These are phyloP conservation scores for Calidris pugnax DNA, from an alignment of 2,113 vertebrate genomes.

Conservation along the genomic window DNA sequence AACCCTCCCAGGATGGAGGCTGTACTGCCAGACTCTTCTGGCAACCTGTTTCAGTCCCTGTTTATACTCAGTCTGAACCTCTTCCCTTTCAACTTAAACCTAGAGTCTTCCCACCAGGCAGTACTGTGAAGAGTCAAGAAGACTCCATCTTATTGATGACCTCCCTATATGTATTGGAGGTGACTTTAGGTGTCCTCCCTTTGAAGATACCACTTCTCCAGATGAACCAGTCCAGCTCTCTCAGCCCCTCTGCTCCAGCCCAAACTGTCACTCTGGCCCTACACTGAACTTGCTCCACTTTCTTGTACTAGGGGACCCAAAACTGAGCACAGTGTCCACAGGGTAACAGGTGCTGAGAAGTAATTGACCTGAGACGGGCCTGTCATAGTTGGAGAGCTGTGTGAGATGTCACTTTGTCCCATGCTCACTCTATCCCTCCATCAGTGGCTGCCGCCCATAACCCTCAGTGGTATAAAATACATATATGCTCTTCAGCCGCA, in stretches of 20 bases:
- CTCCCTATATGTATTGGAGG: background rate
- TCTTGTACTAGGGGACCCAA: background rate
- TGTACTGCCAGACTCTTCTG: background rate
- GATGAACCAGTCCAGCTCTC: background rate
- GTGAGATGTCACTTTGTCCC: background rate
- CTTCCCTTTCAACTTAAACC: background rate
- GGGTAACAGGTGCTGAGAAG: background rate
- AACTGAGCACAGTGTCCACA: background rate
- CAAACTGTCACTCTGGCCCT: background rate
- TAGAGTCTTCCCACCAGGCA: background rate
- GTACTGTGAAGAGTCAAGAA: background rate
- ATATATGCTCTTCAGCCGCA: background rate
- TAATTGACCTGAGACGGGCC: background rate
- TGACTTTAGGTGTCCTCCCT: background rate
- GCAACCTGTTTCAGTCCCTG: background rate
- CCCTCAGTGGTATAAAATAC: background rate
- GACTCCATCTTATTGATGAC: background rate
- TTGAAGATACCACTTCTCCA: background rate
- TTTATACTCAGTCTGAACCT: background rate
- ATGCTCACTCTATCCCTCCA: background rate
- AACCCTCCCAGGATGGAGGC: background rate
- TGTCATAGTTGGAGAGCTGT: background rate
- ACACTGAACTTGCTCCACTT: background rate
- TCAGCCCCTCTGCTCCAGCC: background rate
- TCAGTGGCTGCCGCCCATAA: background rate